Conservation (phyloP, 2,888 invertebrate genomes). For the Platerodrilus igneus region DNA sequence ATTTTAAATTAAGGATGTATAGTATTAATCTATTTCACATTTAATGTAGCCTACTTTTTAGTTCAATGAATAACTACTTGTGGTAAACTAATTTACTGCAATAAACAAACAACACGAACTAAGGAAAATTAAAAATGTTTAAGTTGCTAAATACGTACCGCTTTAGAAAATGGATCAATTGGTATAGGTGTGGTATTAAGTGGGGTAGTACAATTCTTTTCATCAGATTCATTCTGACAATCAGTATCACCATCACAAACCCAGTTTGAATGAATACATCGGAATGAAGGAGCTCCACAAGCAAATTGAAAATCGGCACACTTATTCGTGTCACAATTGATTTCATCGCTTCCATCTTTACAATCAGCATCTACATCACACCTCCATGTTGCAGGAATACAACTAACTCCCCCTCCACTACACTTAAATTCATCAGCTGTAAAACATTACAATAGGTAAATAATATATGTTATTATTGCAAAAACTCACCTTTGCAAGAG, state of each 20-base stretch:
- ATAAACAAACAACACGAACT: no score
- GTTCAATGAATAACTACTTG: no score
- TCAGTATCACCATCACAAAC: constrained; percentile 79
- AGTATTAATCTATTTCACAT: no score
- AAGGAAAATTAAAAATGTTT: no score
- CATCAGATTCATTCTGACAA: constrained; percentile 67
- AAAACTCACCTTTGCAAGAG: constrained; percentile 40
- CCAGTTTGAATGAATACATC: constrained; percentile 71
- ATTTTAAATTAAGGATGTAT: no score
- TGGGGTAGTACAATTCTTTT: constrained; percentile 58
- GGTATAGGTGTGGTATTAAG: constrained; percentile 31
- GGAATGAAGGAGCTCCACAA: constrained; percentile 48
- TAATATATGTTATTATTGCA: background rate
- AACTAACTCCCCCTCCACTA: constrained; percentile 51
- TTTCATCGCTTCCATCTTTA: constrained; percentile 67
- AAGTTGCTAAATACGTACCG: constrained; percentile 14
- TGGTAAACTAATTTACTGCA: no score
- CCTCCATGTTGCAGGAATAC: constrained; percentile 70
- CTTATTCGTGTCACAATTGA: constrained; percentile 59
- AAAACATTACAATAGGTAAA: constrained; percentile 12
- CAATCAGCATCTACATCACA: constrained; percentile 85
- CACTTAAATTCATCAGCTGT: constrained; percentile 57
- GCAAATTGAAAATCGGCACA: constrained; percentile 71
- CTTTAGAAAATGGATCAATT: constrained; percentile 29
- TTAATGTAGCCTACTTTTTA: no score